Conservation (phyloP, 2,113 vertebrate genomes). For the Psilopogon haemacephalus region DNA sequence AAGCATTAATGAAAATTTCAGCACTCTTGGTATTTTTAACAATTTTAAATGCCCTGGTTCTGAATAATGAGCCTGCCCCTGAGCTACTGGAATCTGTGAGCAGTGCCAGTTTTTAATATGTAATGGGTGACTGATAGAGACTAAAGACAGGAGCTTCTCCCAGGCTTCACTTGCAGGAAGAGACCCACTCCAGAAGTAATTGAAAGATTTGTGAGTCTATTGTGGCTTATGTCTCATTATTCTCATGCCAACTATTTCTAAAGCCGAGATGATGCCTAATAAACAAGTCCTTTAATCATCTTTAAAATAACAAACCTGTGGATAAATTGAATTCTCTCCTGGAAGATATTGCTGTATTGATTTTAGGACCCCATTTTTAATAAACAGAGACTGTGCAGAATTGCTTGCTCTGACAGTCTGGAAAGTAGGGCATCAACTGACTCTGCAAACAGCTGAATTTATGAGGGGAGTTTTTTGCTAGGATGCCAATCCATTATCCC, state of each 20-base stretch:
- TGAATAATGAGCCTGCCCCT: not conserved
- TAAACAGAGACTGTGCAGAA: constrained; percentile 44
- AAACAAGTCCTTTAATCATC: constrained; percentile 70
- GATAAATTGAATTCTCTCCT: constrained; percentile 72
- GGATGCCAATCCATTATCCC: constrained; percentile 8
- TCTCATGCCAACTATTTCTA: constrained; percentile 45
- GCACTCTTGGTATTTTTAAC: not conserved
- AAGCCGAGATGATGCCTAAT: constrained; percentile 65
- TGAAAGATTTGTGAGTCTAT: constrained; percentile 26
- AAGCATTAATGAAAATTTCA: not conserved
- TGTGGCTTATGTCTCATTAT: constrained; percentile 35
- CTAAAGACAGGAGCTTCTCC: not conserved
- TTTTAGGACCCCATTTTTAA: constrained; percentile 65
- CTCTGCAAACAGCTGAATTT: constrained; percentile 36
- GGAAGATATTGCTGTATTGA: constrained; percentile 76
- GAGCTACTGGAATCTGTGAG: not conserved
- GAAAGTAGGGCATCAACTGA: constrained; percentile 30
- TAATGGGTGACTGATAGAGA: not conserved
- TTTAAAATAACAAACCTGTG: constrained; percentile 70
- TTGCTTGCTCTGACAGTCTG: constrained; percentile 47
- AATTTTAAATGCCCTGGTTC: not conserved
- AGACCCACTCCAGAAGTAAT: not conserved
- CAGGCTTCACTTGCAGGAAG: not conserved
- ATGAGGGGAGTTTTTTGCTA: constrained; percentile 41
- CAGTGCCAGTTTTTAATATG: not conserved